Percentiles rank a stretch among this genome's conserved stretches.
Conservation (phyloP, 2,113 vertebrate genomes). For the Silurus asotus region DNA sequence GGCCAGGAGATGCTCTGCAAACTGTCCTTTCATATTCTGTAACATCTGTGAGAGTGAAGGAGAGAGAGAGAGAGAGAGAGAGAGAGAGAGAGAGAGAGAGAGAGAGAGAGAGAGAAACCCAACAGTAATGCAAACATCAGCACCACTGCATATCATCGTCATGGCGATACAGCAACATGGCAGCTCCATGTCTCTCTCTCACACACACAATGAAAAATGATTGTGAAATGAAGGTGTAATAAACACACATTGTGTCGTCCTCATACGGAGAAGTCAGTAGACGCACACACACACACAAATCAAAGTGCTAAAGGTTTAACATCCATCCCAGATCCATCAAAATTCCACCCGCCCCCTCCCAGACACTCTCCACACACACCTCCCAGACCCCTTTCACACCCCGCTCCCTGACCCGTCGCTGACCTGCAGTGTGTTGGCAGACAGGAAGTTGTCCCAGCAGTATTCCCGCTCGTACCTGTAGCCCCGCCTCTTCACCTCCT, state of each 20-base stretch:
- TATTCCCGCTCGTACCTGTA: slow-evolving; percentile 86
- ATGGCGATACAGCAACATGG: neutral
- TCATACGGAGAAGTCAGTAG: too few species aligned
- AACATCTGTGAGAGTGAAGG: slow-evolving; percentile 81
- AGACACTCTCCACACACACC: too few species aligned
- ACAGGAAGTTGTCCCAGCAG: slow-evolving; percentile 97
- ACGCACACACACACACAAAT: too few species aligned
- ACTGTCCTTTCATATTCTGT: slow-evolving; percentile 96
- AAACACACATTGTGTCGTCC: too few species aligned
- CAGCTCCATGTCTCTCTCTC: neutral
- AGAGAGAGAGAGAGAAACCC: slow-evolving; percentile 2
- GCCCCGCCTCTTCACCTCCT: slow-evolving; percentile 82
- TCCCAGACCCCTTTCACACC: too few species aligned
- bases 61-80: neutral
- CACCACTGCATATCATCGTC: neutral
- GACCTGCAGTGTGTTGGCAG: slow-evolving; percentile 92
- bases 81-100: slow-evolving; percentile 1
- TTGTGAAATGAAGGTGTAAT: too few species aligned
- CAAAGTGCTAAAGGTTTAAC: too few species aligned
- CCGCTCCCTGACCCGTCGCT: slow-evolving; percentile 34
- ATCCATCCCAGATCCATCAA: too few species aligned
- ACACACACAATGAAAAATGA: neutral
- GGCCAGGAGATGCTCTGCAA: slow-evolving; percentile 90
- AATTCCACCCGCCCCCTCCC: too few species aligned
- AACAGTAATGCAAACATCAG: too few species aligned